Conservation (phyloP, 2,888 invertebrate species). For the Philereme vetulata region DNA sequence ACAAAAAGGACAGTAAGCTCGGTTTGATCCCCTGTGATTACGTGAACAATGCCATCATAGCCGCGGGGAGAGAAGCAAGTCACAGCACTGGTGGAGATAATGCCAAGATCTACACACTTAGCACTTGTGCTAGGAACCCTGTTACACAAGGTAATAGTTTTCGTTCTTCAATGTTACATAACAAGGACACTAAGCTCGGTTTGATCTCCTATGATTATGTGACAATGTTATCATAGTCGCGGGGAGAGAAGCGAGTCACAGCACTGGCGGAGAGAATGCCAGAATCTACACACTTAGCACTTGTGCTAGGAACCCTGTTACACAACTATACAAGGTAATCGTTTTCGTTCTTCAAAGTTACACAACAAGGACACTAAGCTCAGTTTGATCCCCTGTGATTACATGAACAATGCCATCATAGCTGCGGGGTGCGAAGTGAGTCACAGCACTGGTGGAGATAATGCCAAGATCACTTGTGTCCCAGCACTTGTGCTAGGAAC, state of each 20-base stretch:
- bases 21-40: conserved; percentile 26
- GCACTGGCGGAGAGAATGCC: conserved; percentile 9
- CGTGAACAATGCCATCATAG: conserved; percentile 33
- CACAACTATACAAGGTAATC: not conserved
- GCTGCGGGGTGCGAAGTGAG: conserved; percentile 29
- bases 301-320: not conserved
- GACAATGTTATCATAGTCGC: conserved; percentile 31
- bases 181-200: not conserved
- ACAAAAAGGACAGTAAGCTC: not conserved
- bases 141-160: conserved; percentile 1
- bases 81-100: conserved; percentile 10
- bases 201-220: conserved; percentile 29
- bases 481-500: conserved; percentile 13
- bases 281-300: conserved; percentile 30
- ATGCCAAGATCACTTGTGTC: conserved; percentile 22
- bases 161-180: not conserved
- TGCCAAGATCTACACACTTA: conserved; percentile 30
- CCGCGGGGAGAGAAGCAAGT: conserved; percentile 27
- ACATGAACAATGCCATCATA: conserved; percentile 33
- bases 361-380: not conserved
- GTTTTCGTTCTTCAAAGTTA: not conserved
- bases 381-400: conserved; percentile 25
- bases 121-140: not conserved
- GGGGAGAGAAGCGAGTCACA: conserved; percentile 22
- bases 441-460: conserved; percentile 10